Evolutionary conservation across 2,113 vertebrate species (phyloP).

Genomic region (Rynchops niger): DNA sequence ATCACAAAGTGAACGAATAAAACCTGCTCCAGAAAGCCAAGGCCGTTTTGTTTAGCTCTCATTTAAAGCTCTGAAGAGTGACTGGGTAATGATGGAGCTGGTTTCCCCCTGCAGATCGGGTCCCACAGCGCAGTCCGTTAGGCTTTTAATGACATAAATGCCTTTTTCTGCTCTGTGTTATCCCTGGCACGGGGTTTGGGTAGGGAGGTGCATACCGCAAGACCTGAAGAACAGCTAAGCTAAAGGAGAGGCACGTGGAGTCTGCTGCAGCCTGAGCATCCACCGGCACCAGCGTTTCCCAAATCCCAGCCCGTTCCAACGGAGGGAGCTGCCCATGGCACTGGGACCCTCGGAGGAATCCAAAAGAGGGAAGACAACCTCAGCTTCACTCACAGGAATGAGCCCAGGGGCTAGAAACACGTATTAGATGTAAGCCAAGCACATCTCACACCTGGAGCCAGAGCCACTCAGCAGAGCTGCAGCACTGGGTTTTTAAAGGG

Average conservation of each 20-base stretch:
- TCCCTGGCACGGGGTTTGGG: neutral
- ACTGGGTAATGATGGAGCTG: constrained; percentile 47
- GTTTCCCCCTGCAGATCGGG: neutral
- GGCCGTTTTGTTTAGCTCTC: constrained; percentile 13
- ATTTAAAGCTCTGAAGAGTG: constrained; percentile 2
- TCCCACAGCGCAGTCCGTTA: neutral
- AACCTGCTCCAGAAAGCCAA: neutral
- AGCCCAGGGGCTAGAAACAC: neutral
- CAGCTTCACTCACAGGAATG: neutral
- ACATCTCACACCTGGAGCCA: neutral
- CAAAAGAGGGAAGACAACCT: neutral
- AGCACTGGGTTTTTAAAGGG: neutral
- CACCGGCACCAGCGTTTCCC: accelerated
- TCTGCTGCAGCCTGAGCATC: neutral
- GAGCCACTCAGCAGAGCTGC: neutral
- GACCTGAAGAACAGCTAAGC: neutral
- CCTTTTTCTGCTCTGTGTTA: neutral
- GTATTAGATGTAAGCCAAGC: neutral
- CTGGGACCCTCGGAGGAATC: neutral
- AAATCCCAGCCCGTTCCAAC: neutral
- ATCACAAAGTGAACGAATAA: neutral
- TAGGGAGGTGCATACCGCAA: neutral
- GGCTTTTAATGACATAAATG: neutral
- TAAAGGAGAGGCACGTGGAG: neutral
- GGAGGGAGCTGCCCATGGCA: neutral